These are phyloP conservation scores for Calephelis perditalis DNA, from an alignment of 2,888 invertebrate species.

Conservation along the genomic window DNA sequence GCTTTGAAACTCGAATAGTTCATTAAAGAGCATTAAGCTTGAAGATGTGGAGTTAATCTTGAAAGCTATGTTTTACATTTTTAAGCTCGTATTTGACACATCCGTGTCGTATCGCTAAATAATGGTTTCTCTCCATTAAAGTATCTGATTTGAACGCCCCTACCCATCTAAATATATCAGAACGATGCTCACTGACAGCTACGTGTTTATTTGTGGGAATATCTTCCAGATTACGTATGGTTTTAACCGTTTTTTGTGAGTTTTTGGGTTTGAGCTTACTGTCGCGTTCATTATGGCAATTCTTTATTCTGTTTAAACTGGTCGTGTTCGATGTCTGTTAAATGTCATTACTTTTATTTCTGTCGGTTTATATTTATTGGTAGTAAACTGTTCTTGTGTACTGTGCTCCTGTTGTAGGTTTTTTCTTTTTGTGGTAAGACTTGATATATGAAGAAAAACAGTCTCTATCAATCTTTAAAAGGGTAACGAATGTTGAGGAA, in stretches of 20 bases:
- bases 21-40: conserved; percentile 51
- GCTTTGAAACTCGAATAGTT: conserved; percentile 36
- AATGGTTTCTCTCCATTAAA: conserved; percentile 61
- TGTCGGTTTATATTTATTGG: background rate
- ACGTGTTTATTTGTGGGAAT: conserved; percentile 59
- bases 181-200: conserved; percentile 48
- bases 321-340: conserved; percentile 3
- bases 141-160: conserved; percentile 51
- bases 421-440: too few species aligned
- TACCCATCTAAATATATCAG: conserved; percentile 56
- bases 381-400: too few species aligned
- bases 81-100: conserved; percentile 49
- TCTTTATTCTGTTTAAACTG: conserved; percentile 1
- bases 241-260: conserved; percentile 40
- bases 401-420: too few species aligned
- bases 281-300: conserved; percentile 8
- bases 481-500: too few species aligned
- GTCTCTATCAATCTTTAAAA: too few species aligned
- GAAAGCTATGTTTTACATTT: conserved; percentile 43
- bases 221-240: conserved; percentile 39
- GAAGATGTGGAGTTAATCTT: conserved; percentile 45
- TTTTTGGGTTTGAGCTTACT: conserved; percentile 21
- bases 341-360: background rate
- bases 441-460: too few species aligned
- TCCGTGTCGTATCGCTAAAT: conserved; percentile 61